Evolutionary conservation across 2,113 vertebrate species (phyloP).

Genomic region (Sinocyclocheilus anophthalmus): DNA sequence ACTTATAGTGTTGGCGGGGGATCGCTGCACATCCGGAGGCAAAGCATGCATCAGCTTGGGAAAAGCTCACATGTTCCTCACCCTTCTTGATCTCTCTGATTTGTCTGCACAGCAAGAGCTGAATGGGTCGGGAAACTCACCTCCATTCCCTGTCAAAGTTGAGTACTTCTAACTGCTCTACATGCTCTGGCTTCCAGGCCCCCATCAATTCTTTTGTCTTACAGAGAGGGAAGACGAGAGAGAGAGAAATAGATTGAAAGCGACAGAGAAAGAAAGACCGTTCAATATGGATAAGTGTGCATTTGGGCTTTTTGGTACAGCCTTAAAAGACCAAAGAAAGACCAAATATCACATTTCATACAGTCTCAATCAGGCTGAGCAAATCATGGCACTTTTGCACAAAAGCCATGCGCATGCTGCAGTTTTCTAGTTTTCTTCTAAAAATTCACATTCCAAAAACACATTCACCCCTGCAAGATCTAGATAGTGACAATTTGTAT

Average conservation of each 20-base stretch:
- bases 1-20: background rate
- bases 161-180: slow-evolving; percentile 26
- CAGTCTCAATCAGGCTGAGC: background rate
- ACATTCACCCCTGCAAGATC: background rate
- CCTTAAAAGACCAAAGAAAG: slow-evolving; percentile 21
- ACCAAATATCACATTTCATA: background rate
- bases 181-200: slow-evolving; percentile 47
- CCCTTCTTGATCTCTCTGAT: slow-evolving; percentile 42
- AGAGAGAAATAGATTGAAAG: slow-evolving; percentile 33
- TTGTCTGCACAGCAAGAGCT: slow-evolving; percentile 40
- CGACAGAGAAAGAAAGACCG: background rate
- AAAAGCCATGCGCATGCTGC: background rate
- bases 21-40: slow-evolving; percentile 25
- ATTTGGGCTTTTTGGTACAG: slow-evolving; percentile 57
- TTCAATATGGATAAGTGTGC: slow-evolving; percentile 52
- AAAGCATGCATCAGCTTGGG: background rate
- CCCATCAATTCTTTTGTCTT: slow-evolving; percentile 58
- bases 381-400: background rate
- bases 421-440: background rate
- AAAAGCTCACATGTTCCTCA: slow-evolving; percentile 25
- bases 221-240: background rate
- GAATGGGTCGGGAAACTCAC: slow-evolving; percentile 32
- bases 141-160: slow-evolving; percentile 35
- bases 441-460: background rate
- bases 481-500: too few species aligned